Evolutionary conservation across 2,888 invertebrate species (phyloP), one percentile per base, ranked within the genome.

Genomic region (Amitus sp.): DNA sequence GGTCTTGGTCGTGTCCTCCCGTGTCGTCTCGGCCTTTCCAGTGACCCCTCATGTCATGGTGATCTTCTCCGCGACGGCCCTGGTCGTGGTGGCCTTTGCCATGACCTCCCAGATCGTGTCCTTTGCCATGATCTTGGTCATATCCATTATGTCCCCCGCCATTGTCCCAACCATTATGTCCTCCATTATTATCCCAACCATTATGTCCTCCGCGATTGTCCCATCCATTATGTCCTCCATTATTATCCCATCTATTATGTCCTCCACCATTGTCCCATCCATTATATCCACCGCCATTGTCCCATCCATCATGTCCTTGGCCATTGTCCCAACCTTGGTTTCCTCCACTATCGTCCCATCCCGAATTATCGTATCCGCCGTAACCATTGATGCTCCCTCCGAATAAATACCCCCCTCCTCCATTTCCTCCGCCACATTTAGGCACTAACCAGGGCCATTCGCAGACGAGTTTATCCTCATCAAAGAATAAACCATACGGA

Each of bases 371-470:
- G 37, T 34, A 27, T 34, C 62, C 64, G 28, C 48, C 42, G n/a
- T 34, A 43, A 19, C 56, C 61, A 1, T 85, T 86, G 47, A 84
- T 83, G 48, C 85, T 84, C 47, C 85, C 84, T 1, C 84, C 85
- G 9, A 37, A 37, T 4, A 13, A n/a, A 55, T 86, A 86, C 65
- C 86, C 85, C 1, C 65, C 59, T 4, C 84, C 86, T 33, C 85
- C 83, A n/a, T n/a, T n/a, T n/a, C n/a, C n/a, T 66, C 84, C 84
- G 0, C 86, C 86, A 67, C 89, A 90, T 7, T 84, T 85, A 0
- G 88, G 87, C 17, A 92, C 91, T 51, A 89, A 76, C 91, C 92
- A 92, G 0, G 92, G 89, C 92, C 92, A 93, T 80, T 92, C 91
- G 75, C 93, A 93, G 57, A 89, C 84, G 1, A 91, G 84, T 19